Conservation (phyloP, 2,113 vertebrate genomes). For the Trochalopteron elliotii region DNA sequence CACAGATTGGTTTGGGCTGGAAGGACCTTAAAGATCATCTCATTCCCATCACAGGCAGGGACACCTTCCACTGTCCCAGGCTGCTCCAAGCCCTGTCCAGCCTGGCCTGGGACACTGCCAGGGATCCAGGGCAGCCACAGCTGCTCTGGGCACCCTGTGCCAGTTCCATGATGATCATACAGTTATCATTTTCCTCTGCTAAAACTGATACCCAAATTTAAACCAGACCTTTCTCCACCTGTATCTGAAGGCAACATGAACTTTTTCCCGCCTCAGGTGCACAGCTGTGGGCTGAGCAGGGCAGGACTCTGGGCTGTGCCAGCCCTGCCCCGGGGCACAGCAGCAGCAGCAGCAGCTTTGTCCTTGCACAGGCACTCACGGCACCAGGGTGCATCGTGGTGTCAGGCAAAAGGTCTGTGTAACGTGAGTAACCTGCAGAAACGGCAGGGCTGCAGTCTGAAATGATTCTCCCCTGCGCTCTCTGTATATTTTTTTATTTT, state of each 20-base stretch:
- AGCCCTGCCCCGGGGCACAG: fast-evolving
- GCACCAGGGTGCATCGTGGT: too few relatives aligned
- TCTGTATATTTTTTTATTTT: conserved; percentile 46
- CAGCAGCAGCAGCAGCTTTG: fast-evolving
- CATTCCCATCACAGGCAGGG: not conserved
- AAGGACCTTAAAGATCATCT: not conserved
- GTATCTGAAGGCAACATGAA: not conserved
- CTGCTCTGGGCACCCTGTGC: not conserved
- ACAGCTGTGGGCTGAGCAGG: not conserved
- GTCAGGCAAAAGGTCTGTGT: not conserved
- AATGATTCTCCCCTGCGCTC: not conserved
- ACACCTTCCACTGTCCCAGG: not conserved
- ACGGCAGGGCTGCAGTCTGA: not conserved
- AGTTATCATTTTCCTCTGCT: not conserved
- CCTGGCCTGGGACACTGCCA: not conserved
- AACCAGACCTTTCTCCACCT: not conserved
- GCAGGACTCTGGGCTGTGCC: not conserved
- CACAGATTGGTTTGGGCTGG: not conserved
- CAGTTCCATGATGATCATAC: not conserved
- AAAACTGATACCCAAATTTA: not conserved
- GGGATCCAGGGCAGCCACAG: not conserved
- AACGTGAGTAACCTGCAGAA: not conserved
- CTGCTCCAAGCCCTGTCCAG: fast-evolving
- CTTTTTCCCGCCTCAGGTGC: fast-evolving
- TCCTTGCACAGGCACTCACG: fast-evolving